phyloP scores from a whole-genome alignment of 2,113 vertebrate genomes.

The Theropithecus gelada region DNA sequence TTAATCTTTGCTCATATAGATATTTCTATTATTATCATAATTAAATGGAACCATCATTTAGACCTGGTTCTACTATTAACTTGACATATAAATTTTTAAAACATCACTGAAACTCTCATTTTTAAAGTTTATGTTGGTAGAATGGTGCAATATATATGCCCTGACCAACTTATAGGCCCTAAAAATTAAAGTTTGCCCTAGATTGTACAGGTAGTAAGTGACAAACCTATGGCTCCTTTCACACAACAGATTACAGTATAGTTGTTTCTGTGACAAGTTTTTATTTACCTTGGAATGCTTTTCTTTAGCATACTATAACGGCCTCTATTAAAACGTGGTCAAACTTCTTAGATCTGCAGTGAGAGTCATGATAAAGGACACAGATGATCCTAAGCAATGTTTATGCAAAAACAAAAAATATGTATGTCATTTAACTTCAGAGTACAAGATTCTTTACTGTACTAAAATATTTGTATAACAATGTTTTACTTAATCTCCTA shows the following conservation, averaged over 20 bases:
- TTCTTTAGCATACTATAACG: background rate
- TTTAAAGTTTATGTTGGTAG: background rate
- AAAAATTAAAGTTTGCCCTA: slow-evolving; percentile 2
- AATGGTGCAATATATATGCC: background rate
- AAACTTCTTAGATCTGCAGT: background rate
- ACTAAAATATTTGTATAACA: background rate
- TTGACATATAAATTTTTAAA: background rate
- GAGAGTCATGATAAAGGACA: background rate
- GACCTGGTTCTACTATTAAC: background rate
- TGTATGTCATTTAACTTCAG: background rate
- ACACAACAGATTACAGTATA: background rate
- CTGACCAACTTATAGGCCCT: background rate
- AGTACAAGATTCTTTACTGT: background rate
- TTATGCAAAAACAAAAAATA: background rate
- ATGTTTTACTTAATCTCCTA: background rate
- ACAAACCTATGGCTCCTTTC: background rate
- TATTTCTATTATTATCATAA: slow-evolving; percentile 17
- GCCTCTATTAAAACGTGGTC: background rate
- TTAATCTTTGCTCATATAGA: background rate
- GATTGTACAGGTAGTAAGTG: background rate
- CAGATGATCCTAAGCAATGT: background rate
- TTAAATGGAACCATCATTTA: slow-evolving; percentile 6
- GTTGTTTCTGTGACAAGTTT: background rate
- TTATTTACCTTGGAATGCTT: background rate
- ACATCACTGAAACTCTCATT: background rate